Percentiles rank a stretch among this genome's conserved stretches.
Evolutionary conservation across 2,888 invertebrate genomes (phyloP).

Genomic region (Meloe dianella): DNA sequence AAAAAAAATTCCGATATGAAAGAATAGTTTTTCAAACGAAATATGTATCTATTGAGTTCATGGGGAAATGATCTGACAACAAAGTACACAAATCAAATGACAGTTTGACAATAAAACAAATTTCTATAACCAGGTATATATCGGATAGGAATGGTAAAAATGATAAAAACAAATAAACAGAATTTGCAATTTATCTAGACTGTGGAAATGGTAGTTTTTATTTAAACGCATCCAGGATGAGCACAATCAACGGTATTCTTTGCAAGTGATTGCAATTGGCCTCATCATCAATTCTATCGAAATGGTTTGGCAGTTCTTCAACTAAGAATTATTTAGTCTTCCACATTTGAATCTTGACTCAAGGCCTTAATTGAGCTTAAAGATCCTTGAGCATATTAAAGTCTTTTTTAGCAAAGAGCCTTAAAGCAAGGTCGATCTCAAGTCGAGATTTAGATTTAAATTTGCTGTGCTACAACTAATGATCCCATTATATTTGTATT

Average conservation of each 20-base stretch:
- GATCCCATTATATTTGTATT: no score
- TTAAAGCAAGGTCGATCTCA: no score
- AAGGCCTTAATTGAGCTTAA: no score
- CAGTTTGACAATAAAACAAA: constrained; percentile 1
- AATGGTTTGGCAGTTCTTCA: no score
- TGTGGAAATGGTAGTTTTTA: background rate
- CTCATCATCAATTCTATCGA: no score
- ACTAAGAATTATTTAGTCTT: no score
- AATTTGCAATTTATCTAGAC: background rate
- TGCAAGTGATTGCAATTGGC: no score
- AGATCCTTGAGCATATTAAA: no score
- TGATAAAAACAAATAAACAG: background rate
- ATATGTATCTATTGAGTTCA: constrained; percentile 1
- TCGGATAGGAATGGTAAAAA: background rate
- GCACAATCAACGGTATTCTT: background rate
- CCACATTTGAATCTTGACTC: no score
- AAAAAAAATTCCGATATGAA: background rate
- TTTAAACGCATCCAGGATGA: background rate
- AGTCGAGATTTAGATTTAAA: no score
- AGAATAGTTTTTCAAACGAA: background rate
- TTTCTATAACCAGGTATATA: background rate
- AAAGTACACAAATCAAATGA: background rate
- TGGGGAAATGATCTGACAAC: background rate
- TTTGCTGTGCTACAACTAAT: no score
- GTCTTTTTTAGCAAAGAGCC: no score